phyloP scores from a whole-genome alignment of 2,113 vertebrate species.

The Edolisoma coerulescens region DNA sequence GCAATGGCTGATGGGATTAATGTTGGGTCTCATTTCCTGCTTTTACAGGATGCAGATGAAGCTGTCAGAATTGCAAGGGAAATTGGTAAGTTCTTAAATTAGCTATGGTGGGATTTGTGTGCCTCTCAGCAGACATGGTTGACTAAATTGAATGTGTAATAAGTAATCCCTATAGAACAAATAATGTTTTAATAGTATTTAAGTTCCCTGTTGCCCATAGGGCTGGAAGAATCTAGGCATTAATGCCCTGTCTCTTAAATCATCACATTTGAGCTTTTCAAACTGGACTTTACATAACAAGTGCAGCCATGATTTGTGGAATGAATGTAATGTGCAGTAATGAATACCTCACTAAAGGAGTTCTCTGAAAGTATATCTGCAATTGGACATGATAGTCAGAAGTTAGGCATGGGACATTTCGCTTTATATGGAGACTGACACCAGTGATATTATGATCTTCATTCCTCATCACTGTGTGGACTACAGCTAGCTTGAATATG shows the following conservation, averaged over 20 bases:
- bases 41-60: constrained; percentile 90
- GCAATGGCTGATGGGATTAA: constrained; percentile 82
- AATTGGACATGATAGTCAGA: background rate
- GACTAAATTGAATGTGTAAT: constrained; percentile 76
- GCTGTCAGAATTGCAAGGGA: constrained; percentile 94
- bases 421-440: background rate
- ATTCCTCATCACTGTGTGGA: background rate
- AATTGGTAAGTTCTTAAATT: constrained; percentile 90
- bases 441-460: background rate
- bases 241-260: constrained; percentile 31
- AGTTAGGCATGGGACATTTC: background rate
- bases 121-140: constrained; percentile 74
- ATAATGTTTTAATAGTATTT: constrained; percentile 71
- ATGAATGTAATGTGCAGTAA: background rate
- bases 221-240: constrained; percentile 43
- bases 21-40: constrained; percentile 78
- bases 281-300: constrained; percentile 18
- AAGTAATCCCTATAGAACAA: constrained; percentile 73
- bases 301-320: constrained; percentile 14
- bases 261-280: constrained; percentile 31
- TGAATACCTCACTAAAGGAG: background rate
- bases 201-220: constrained; percentile 59
- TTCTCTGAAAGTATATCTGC: background rate
- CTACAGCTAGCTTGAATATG: background rate
- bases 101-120: constrained; percentile 75